phyloP scores from a whole-genome alignment of 2,797 vertebrate genomes.

The Gobio occitaniae region DNA sequence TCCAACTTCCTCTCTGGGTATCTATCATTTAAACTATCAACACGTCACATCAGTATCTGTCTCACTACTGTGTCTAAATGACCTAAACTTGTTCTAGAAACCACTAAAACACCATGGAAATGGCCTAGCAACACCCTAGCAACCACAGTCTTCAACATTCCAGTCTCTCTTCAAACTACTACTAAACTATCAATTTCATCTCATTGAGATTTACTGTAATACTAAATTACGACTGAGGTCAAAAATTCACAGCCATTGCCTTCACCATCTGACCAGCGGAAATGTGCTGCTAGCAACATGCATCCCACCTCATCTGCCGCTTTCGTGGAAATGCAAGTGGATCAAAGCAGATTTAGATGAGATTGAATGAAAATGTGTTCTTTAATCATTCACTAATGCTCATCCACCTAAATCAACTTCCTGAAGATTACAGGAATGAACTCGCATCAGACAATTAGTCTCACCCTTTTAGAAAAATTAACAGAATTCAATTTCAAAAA shows the following conservation, averaged over 20 bases:
- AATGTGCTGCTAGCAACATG: neutral
- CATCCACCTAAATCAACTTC: conserved; percentile 54
- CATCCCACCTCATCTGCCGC: conserved; percentile 26
- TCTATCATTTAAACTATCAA: neutral
- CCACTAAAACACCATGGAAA: neutral
- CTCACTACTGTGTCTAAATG: neutral
- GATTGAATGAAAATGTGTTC: conserved; percentile 71
- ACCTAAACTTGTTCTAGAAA: neutral
- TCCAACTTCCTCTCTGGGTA: neutral
- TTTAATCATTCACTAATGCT: conserved; percentile 69
- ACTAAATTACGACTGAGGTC: neutral
- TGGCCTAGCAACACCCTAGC: neutral
- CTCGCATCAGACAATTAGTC: conserved; percentile 45
- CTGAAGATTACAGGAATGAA: conserved; percentile 51
- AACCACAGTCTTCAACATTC: neutral
- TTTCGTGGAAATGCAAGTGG: conserved; percentile 25
- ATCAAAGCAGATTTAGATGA: conserved; percentile 55
- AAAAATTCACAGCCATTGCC: neutral
- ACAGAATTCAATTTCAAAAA: conserved; percentile 1
- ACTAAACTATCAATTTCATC: neutral
- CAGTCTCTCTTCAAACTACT: neutral
- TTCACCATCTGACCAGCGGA: neutral
- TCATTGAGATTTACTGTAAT: neutral
- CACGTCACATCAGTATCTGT: neutral
- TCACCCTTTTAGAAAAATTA: conserved; percentile 52